Evolutionary conservation across 2,797 vertebrate genomes (phyloP).

Genomic region (Arnoldichthys spilopterus): DNA sequence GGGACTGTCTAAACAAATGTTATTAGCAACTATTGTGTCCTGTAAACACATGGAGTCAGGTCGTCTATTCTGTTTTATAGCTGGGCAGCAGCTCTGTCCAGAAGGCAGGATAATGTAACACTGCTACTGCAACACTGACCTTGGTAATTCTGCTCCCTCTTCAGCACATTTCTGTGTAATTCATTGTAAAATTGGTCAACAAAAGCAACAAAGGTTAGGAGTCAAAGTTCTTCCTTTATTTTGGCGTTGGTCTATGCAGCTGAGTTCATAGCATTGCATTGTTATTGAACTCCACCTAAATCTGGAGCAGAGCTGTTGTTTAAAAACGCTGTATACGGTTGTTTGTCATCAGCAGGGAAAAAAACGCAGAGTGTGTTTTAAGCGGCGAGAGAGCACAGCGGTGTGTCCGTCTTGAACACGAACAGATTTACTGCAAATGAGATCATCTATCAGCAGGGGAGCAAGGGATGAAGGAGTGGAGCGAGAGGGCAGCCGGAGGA

Average conservation of each 20-base stretch:
- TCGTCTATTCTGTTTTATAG: neutral
- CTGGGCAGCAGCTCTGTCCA: neutral
- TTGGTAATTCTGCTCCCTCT: too few species aligned
- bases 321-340: neutral
- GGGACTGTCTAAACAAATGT: constrained; percentile 37
- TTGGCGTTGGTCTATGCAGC: neutral
- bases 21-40: constrained; percentile 22
- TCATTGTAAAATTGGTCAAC: too few species aligned
- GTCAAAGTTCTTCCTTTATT: neutral
- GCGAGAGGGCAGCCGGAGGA: constrained; percentile 54
- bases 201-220: too few species aligned
- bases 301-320: constrained; percentile 23
- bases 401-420: constrained; percentile 67
- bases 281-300: neutral
- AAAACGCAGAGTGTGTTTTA: neutral
- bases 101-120: too few species aligned
- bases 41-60: neutral
- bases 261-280: neutral
- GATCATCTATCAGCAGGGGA: constrained; percentile 75
- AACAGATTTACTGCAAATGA: constrained; percentile 78
- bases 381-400: constrained; percentile 53
- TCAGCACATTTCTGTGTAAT: too few species aligned
- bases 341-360: constrained; percentile 38
- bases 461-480: constrained; percentile 33
- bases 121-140: too few species aligned